These are phyloP conservation scores for Siderastrea radians DNA, from an alignment of 92 coral and sea anemone genomes.

Conservation along the genomic window DNA sequence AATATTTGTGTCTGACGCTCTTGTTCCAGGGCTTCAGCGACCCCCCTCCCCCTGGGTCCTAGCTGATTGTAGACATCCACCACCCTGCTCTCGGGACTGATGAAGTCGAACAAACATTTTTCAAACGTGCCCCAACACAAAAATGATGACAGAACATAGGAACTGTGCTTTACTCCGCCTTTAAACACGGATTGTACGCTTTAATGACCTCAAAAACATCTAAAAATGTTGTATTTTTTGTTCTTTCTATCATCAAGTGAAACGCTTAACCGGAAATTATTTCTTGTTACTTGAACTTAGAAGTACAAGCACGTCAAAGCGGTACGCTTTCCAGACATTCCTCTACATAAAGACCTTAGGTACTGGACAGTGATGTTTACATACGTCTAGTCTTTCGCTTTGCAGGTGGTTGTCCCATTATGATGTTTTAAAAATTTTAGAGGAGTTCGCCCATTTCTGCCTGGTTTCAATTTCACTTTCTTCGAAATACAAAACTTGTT, in stretches of 20 bases:
- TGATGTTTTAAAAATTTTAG: not conserved
- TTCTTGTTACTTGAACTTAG: not conserved
- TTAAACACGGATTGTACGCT: not conserved
- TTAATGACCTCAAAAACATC: not conserved
- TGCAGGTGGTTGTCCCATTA: not conserved
- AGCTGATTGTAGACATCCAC: not conserved
- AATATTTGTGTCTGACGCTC: not conserved
- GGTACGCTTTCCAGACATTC: conserved; percentile 23
- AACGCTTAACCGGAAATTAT: conserved; percentile 24
- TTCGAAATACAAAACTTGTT: not conserved
- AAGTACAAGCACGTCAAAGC: not conserved
- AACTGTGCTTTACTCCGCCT: too few species aligned
- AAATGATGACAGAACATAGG: too few species aligned
- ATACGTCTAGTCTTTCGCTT: not conserved
- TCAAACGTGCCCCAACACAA: not conserved
- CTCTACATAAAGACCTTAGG: not conserved
- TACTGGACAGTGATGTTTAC: not conserved
- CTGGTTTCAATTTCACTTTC: not conserved
- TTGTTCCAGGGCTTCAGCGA: not conserved
- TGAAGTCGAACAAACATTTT: not conserved
- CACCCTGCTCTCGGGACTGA: not conserved
- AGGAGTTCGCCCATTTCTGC: not conserved
- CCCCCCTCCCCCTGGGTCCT: not conserved
- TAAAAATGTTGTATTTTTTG: not conserved
- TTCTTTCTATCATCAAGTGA: conserved; percentile 14